Base-by-base conservation (phyloP, 2,888 invertebrate genomes). In the Yponomeuta plumbellus region DNA sequence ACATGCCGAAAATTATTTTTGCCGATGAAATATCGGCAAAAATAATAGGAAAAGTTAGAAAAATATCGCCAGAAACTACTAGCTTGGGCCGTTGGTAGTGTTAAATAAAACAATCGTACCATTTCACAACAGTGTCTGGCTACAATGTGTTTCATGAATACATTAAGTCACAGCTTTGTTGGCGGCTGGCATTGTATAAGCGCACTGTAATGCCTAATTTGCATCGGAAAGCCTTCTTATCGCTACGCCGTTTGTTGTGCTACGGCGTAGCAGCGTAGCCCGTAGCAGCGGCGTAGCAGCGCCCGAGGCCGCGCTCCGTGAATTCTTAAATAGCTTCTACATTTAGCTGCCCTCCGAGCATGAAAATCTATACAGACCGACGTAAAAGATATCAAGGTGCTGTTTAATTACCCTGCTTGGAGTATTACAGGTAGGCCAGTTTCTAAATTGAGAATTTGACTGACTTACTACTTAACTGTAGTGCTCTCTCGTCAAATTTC, bases 181-280 rank as follows among this genome's bases (percentile, higher is more conserved):
- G 34, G 34, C 34, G 34, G 44, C 44, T 52, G 44, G 17, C 44
- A 52, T 52, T 52, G 44, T 52, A 17, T 52, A 52, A 59, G 23
- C 59, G 21, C 59, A 21, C 1, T 59, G 59, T 59, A 59, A 22
- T 22, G 13, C 59, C 59, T 59, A 21, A 59, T 59, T 59, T 59
- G 59, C 59, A 59, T 59, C 59, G 13, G 23, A 59, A 59, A 59
- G 59, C 21, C 59, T 59, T 59, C 59, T 59, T 59, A 59, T 59
- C 59, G 59, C 59, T 59, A 59, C 59, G 59, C 59, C 44, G 34
- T 34, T 34, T 34, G 34, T 52, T 52, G 44, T 22, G 59, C 59
- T 59, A 59, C 59, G 59, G 59, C 59, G 59, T 59, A 59, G 59
- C 59, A 13, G 2, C 21, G 57, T 21, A 17, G 57, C 57, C 57